Evolutionary conservation across 2,113 vertebrate genomes (phyloP), one percentile per base, ranked within the genome.

Genomic region (Hydrolagus affinis): DNA sequence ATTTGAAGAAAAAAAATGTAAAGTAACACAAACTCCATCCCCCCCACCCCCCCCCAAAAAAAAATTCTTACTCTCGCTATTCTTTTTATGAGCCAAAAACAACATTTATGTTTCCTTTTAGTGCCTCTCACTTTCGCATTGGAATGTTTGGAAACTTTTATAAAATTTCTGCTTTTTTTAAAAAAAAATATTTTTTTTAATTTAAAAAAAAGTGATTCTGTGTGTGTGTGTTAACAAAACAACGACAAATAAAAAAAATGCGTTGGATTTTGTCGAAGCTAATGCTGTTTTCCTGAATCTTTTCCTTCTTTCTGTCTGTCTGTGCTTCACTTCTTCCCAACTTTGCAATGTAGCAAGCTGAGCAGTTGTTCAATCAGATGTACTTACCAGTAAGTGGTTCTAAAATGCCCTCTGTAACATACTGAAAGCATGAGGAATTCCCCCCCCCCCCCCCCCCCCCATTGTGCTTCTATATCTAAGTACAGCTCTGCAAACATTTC

Each of bases 361-460:
- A 99, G 93, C 97, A 99, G 94, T 97, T 99, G 93, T 98, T 98
- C 96, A 98, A 97, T 98, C 97, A 99, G 95, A 96, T 97, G 96
- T 98, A 98, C 95, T 97, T 95, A 90, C 96, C 97, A 94, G 97
- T 99, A 99, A 99, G 97, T 99, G 90, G 86, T 88, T 92, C 92
- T 88, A 87, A 95, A 92, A 89, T 90, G 92, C 89, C 90, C 89
- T 90, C 90, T 93, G 94, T 94, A 95, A 95, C 95, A 94, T 94
- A 94, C n/a, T 92, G 92, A 93, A 96, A 95, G 96, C 95, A 98
- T 97, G 96, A 97, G 95, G 96, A 96, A 94, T 92, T 90, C 86
- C 90, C 87, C 87, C 87, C 88, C 85, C 94, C 93, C 90, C 86
- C 90, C 87, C 87, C 87, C 88, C 85, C 89, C 74, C 77, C 86